Evolutionary conservation across 2,888 invertebrate species (phyloP).

Genomic region (Rhagonycha fulva): DNA sequence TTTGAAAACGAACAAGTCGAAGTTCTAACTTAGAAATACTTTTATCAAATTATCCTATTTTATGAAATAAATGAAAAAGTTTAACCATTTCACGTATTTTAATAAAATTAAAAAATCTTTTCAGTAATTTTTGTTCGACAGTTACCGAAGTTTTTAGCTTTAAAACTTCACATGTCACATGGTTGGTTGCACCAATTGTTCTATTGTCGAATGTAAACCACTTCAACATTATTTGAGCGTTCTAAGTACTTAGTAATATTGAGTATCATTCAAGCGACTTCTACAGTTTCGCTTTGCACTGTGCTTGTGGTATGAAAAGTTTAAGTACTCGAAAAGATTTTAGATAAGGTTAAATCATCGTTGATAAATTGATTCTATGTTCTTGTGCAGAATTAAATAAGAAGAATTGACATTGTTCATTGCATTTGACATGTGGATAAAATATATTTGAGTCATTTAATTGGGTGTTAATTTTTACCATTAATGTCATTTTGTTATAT

Average conservation of each 20-base stretch:
- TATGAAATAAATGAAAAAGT: not conserved
- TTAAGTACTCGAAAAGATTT: not conserved
- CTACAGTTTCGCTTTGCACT: constrained; percentile 17
- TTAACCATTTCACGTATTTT: not conserved
- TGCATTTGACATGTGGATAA: not conserved
- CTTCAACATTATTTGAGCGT: constrained; percentile 33
- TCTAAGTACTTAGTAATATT: constrained; percentile 30
- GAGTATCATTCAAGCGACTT: constrained; percentile 24
- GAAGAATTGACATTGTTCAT: not conserved
- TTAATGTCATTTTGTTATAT: not conserved
- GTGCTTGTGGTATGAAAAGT: constrained; percentile 16
- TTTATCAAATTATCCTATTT: too few relatives aligned
- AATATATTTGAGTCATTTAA: not conserved
- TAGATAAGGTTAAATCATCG: not conserved
- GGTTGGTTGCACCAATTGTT: constrained; percentile 33
- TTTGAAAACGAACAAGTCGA: not conserved
- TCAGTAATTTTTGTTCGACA: constrained; percentile 1
- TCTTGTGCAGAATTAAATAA: not conserved
- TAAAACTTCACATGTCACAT: constrained; percentile 29
- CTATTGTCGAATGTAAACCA: constrained; percentile 36
- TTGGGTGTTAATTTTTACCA: not conserved
- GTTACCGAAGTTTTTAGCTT: constrained; percentile 18
- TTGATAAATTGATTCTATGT: not conserved
- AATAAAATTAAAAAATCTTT: not conserved
- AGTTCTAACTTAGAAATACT: too few relatives aligned